Base-by-base conservation (phyloP, 2,888 invertebrate species). In the Mythimna loreyi region DNA sequence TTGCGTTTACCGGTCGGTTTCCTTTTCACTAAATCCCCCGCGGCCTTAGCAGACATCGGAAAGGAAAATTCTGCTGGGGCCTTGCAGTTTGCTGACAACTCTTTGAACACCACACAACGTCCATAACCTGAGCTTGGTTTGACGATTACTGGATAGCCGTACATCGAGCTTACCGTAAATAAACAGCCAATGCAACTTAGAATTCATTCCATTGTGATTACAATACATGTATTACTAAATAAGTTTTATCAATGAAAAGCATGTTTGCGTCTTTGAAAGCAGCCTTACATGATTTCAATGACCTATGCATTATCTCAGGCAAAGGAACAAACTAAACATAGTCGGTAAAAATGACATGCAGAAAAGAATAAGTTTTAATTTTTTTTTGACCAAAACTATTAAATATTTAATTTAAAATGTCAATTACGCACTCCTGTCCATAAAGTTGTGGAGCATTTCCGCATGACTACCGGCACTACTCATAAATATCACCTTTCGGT, bases 341-440 rank as follows among this genome's bases (percentile, higher is more conserved):
- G 13, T 9, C 1, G 7, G n/a, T 6, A n/a, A 7, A 19, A 19
- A 43, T 6, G 0, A 36, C 36, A 13, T n/a, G n/a, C 28, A 23
- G 19, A 36, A 36, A 36, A 33, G 28, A 49, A 11, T 13, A 40
- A 21, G 16, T 61, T 67, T 61, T 72, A 77, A 62, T 60, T 62
- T 55, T 58, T 3, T 45, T 23, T 23, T 16, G 21, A 55, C 36
- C 61, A 40, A 58, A 43, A 50, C 52, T 64, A 67, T 62, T 40
- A 62, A 49, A 57, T 40, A 52, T 78, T 75, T 75, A 71, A 76
- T 76, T 70, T 68, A 77, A 72, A 78, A 62, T 78, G 67, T 72
- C 61, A 65, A 72, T 77, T 68, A 56, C 55, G 40, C 40, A 57
- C 49, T 56, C 60, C 53, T 55, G 58, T 36, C 70, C 58, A 45